A percentile compares a stretch with the other conserved stretches of the same genome.
These are phyloP conservation scores for Mesembrinibis cayennensis DNA, from an alignment of 2,113 vertebrate genomes.

Conservation along the genomic window DNA sequence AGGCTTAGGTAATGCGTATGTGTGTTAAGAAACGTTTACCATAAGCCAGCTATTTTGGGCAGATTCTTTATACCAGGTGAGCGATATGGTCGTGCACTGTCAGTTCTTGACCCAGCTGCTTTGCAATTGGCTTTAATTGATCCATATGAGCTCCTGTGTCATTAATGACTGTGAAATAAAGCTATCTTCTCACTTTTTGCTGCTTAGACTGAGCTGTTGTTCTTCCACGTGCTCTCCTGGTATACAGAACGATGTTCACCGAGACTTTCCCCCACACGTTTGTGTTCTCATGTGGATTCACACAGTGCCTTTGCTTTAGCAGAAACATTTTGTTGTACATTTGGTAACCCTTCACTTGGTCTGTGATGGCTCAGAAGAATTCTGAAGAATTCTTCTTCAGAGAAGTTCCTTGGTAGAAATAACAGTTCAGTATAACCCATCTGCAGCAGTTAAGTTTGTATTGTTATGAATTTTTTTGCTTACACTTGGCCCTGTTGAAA, in stretches of 20 bases:
- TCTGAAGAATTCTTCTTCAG: not conserved
- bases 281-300: not conserved
- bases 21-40: not conserved
- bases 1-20: not conserved
- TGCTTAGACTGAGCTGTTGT: not conserved
- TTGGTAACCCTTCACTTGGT: not conserved
- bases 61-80: not conserved
- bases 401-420: not conserved
- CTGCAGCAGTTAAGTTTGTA: not conserved
- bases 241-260: not conserved
- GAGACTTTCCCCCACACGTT: fast-evolving
- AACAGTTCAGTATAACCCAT: not conserved
- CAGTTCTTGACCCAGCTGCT: not conserved
- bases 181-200: not conserved
- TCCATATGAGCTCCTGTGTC: not conserved
- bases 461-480: not conserved
- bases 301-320: not conserved
- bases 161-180: not conserved
- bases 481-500: not conserved
- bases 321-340: not conserved
- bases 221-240: not conserved
- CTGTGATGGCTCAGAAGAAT: not conserved
- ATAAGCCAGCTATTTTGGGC: not conserved
- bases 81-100: fast-evolving
- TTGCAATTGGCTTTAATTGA: not conserved